These are phyloP conservation scores for Melanophora roralis DNA, from an alignment of 2,888 invertebrate genomes.

Conservation along the genomic window DNA sequence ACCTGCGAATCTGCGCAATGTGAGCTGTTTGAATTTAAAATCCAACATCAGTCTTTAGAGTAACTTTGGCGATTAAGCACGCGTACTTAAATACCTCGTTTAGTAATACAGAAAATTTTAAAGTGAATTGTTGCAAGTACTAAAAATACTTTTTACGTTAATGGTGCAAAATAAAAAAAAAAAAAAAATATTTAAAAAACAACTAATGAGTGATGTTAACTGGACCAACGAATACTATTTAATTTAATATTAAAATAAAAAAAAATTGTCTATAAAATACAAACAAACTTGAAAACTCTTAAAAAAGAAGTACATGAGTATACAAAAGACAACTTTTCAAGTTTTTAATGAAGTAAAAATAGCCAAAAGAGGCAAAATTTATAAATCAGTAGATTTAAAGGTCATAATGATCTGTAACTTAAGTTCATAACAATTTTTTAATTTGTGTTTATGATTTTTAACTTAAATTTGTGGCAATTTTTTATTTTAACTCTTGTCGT, in stretches of 20 bases:
- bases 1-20: constrained; percentile 46
- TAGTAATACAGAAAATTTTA: constrained; percentile 4
- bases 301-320: not conserved
- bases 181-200: not conserved
- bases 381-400: constrained; percentile 45
- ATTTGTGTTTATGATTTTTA: too few relatives aligned
- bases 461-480: too few relatives aligned
- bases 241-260: too few relatives aligned
- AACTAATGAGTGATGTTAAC: not conserved
- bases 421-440: too few relatives aligned
- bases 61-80: constrained; percentile 51
- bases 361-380: constrained; percentile 24
- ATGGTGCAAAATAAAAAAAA: constrained; percentile 24
- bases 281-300: constrained; percentile 27
- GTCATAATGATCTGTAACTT: constrained; percentile 56
- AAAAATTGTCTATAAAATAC: constrained; percentile 16
- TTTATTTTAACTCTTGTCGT: too few relatives aligned
- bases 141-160: not conserved
- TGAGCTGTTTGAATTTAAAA: constrained; percentile 29
- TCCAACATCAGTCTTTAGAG: constrained; percentile 46
- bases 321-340: not conserved
- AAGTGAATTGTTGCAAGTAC: constrained; percentile 14
- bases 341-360: not conserved
- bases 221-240: constrained; percentile 2
- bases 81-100: constrained; percentile 32